phyloP scores from a whole-genome alignment of 2,888 invertebrate species.

The Stenchaetothrips biformis region DNA sequence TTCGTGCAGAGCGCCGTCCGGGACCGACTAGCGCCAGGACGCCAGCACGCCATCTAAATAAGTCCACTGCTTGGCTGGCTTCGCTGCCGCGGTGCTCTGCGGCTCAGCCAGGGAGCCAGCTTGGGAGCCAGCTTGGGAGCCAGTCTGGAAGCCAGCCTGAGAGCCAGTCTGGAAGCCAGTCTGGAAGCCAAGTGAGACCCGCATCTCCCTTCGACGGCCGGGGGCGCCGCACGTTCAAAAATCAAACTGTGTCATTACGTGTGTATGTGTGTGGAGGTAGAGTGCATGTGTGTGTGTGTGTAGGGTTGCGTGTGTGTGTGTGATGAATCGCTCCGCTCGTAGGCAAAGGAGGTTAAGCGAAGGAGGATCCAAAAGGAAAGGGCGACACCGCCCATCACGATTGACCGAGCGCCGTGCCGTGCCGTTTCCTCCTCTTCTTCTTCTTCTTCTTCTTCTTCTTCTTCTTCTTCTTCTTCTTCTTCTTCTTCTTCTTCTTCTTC shows the following conservation, averaged over 20 bases:
- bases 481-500: neutral
- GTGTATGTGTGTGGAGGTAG: neutral
- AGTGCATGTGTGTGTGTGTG: neutral
- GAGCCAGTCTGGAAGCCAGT: too few species aligned
- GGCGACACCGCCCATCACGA: constrained; percentile 21
- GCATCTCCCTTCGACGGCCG: too few species aligned
- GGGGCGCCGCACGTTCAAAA: too few species aligned
- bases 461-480: neutral
- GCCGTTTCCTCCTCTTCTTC: neutral
- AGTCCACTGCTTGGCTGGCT: neutral
- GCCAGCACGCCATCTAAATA: neutral
- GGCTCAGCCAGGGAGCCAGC: too few species aligned
- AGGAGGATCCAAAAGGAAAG: neutral
- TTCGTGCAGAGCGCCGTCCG: constrained; percentile 16
- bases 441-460: neutral
- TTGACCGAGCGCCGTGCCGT: neutral
- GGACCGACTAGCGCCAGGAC: neutral
- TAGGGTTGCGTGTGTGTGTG: neutral
- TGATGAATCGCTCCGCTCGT: neutral
- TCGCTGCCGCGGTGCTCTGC: too few species aligned
- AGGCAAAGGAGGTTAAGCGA: neutral
- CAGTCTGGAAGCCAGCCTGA: too few species aligned
- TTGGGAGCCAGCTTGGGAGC: too few species aligned
- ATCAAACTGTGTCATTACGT: neutral
- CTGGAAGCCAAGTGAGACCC: too few species aligned